Conservation (phyloP, 2,113 vertebrate species). For the Lota lota region DNA sequence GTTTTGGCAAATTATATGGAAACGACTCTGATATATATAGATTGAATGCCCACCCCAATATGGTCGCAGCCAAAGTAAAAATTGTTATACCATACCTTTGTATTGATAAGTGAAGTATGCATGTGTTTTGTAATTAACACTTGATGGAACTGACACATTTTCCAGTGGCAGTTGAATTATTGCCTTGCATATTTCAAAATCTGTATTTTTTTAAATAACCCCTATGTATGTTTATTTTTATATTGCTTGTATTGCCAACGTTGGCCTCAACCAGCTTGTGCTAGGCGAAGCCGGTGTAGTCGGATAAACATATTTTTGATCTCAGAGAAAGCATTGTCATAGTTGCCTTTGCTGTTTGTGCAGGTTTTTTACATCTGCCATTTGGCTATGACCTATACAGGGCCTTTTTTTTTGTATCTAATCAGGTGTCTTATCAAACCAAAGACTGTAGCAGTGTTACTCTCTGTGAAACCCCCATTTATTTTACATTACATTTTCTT, state of each 20-base stretch:
- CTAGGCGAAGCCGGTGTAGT: slow-evolving; percentile 28
- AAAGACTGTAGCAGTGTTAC: slow-evolving; percentile 48
- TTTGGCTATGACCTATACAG: slow-evolving; percentile 18
- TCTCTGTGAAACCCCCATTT: not conserved
- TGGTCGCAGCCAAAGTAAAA: slow-evolving; percentile 66
- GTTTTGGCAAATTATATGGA: slow-evolving; percentile 52
- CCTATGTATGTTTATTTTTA: slow-evolving; percentile 27
- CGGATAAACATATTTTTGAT: slow-evolving; percentile 25
- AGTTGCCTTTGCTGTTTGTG: slow-evolving; percentile 18
- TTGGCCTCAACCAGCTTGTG: slow-evolving; percentile 22
- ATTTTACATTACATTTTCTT: slow-evolving; percentile 30
- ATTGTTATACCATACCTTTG: slow-evolving; percentile 63
- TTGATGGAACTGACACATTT: slow-evolving; percentile 45
- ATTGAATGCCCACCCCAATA: slow-evolving; percentile 25
- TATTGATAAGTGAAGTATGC: slow-evolving; percentile 55
- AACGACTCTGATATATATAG: slow-evolving; percentile 27
- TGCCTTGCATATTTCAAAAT: slow-evolving; percentile 44
- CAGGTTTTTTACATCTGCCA: slow-evolving; percentile 16
- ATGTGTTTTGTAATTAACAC: slow-evolving; percentile 53
- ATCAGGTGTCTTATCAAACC: slow-evolving; percentile 62
- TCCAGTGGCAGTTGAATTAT: slow-evolving; percentile 34
- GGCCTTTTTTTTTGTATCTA: slow-evolving; percentile 36
- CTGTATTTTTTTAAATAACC: slow-evolving; percentile 33
- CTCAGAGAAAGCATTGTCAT: slow-evolving; percentile 12
- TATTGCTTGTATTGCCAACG: slow-evolving; percentile 28